Conservation (phyloP, 2,888 invertebrate genomes). For the Meteorus colon region DNA sequence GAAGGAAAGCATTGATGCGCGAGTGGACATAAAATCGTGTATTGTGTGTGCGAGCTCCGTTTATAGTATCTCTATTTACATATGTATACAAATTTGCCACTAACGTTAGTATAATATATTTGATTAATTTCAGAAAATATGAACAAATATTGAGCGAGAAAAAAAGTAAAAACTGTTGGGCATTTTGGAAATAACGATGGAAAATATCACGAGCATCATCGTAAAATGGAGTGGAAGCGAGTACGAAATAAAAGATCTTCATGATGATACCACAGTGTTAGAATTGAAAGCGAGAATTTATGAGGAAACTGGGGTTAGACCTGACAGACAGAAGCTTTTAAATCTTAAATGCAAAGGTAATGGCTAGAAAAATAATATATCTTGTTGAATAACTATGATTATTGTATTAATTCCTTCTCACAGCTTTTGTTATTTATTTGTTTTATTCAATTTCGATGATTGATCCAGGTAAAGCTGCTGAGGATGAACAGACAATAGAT, state of each 20-base stretch:
- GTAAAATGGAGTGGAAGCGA: constrained; percentile 97
- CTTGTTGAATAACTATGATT: too few species aligned
- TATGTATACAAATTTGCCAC: too few species aligned
- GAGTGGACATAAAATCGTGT: too few species aligned
- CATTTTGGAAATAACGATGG: constrained; percentile 29
- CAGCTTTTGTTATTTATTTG: neutral
- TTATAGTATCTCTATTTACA: too few species aligned
- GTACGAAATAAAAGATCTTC: constrained; percentile 84
- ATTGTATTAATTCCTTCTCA: too few species aligned
- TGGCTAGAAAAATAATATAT: constrained; percentile 30
- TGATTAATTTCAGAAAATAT: too few species aligned
- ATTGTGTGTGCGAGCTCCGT: too few species aligned
- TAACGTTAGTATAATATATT: too few species aligned
- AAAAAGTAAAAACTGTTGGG: too few species aligned
- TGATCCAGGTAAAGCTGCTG: constrained; percentile 83
- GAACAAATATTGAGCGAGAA: too few species aligned
- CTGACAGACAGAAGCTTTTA: constrained; percentile 94
- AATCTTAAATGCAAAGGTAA: constrained; percentile 94
- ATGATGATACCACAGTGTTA: constrained; percentile 85
- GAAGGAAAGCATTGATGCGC: too few species aligned
- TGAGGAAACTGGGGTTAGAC: constrained; percentile 90
- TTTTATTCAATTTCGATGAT: neutral
- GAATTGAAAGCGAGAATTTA: constrained; percentile 90
- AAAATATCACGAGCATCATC: constrained; percentile 75
- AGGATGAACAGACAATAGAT: constrained; percentile 85